Percentiles rank a stretch among this genome's conserved stretches.
Evolutionary conservation across 2,888 invertebrate species (phyloP).

Genomic region (Bibio marci): DNA sequence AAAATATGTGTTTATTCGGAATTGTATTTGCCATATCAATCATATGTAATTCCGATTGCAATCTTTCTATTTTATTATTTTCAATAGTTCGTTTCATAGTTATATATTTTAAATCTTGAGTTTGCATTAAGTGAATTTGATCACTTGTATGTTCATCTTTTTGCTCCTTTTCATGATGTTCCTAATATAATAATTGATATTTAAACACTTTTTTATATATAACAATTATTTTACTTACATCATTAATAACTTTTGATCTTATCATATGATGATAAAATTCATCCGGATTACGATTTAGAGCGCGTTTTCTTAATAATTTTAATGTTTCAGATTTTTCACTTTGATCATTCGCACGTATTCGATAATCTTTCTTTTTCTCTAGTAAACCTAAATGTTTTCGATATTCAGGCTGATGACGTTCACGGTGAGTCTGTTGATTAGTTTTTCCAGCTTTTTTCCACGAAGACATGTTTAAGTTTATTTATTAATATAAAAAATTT

Average conservation of each 20-base stretch:
- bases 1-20: constrained; percentile 63
- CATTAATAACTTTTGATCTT: constrained; percentile 54
- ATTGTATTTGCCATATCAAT: constrained; percentile 52
- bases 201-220: constrained; percentile 8
- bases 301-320: constrained; percentile 64
- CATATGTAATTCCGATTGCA: constrained; percentile 67
- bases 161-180: constrained; percentile 49
- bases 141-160: constrained; percentile 61
- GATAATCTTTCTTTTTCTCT: constrained; percentile 83
- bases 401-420: constrained; percentile 67
- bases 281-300: constrained; percentile 88
- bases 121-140: constrained; percentile 76
- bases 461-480: constrained; percentile 49
- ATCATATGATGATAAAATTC: constrained; percentile 98
- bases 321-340: constrained; percentile 70
- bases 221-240: constrained; percentile 23
- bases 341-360: constrained; percentile 56
- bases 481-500: too few species aligned
- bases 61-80: constrained; percentile 43
- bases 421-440: constrained; percentile 67
- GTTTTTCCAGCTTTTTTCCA: constrained; percentile 79
- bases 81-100: constrained; percentile 73
- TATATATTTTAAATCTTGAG: constrained; percentile 83
- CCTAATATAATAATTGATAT: constrained; percentile 17
- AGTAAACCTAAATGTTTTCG: constrained; percentile 63